Percentiles rank a stretch among this genome's conserved stretches.
These are phyloP conservation scores for Melanchra persicariae DNA, from an alignment of 2,888 invertebrate species.

Conservation along the genomic window DNA sequence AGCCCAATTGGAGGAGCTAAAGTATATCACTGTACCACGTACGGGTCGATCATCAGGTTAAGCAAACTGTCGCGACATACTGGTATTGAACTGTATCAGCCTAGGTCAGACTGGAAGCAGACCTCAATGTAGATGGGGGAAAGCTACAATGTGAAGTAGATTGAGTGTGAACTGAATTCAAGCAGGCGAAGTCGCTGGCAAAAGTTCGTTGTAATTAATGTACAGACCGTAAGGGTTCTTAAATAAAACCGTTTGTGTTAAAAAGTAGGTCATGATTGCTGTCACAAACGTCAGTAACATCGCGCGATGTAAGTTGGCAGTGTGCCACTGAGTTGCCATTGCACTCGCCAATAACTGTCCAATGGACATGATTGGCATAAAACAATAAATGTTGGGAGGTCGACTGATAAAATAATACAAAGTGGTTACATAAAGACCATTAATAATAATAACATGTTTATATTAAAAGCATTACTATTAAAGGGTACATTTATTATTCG, in stretches of 20 bases:
- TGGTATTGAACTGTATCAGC: too few relatives aligned
- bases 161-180: too few relatives aligned
- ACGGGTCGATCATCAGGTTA: too few relatives aligned
- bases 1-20: too few relatives aligned
- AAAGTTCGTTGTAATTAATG: too few relatives aligned
- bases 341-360: slow-evolving; percentile 27
- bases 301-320: slow-evolving; percentile 27
- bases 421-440: not conserved
- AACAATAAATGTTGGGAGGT: slow-evolving; percentile 13
- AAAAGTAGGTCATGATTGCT: slow-evolving; percentile 3
- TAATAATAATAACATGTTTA: not conserved
- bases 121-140: too few relatives aligned
- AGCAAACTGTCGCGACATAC: too few relatives aligned
- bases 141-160: too few relatives aligned
- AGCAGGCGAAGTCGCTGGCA: too few relatives aligned
- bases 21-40: too few relatives aligned
- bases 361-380: slow-evolving; percentile 28
- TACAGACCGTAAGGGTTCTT: not conserved
- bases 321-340: slow-evolving; percentile 17
- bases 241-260: not conserved
- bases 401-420: not conserved
- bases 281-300: slow-evolving; percentile 19
- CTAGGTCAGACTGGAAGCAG: too few relatives aligned
- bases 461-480: not conserved
- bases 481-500: not conserved